phyloP scores from a whole-genome alignment of 2,797 vertebrate species.

The Delichon dasypus region DNA sequence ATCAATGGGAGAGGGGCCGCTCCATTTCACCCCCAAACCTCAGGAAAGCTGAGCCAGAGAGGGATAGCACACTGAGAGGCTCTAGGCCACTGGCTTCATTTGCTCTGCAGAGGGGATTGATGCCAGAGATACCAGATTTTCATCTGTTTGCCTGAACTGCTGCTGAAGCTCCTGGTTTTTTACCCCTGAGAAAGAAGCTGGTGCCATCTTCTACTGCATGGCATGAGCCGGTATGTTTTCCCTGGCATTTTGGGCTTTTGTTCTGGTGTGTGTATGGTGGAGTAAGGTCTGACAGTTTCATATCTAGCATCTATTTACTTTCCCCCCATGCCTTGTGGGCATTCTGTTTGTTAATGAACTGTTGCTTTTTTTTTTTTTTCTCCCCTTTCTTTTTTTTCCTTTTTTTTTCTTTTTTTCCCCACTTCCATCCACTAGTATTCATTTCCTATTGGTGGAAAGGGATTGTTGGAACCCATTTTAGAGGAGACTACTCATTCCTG shows the following conservation, averaged over 20 bases:
- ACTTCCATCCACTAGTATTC: neutral
- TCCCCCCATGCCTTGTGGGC: neutral
- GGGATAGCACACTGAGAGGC: too few relatives aligned
- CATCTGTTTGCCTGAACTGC: neutral
- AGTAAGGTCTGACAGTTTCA: neutral
- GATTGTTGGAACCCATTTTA: neutral
- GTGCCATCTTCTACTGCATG: neutral
- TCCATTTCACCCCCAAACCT: neutral
- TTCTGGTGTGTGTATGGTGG: neutral
- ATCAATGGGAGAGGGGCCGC: neutral
- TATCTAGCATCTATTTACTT: neutral
- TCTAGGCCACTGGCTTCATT: neutral
- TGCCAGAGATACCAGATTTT: neutral
- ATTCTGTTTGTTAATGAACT: neutral
- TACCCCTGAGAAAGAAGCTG: neutral
- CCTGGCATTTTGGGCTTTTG: neutral
- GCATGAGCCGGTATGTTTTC: rapidly evolving
- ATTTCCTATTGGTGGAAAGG: neutral
- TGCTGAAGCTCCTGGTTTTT: neutral
- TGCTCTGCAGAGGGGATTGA: neutral
- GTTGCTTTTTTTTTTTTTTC: too few relatives aligned
- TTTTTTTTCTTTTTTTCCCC: too few relatives aligned
- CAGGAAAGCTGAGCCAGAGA: rapidly evolving
- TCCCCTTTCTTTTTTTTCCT: too few relatives aligned
- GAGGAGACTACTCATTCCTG: neutral